Conservation (phyloP, 2,888 invertebrate species). For the Drosophila prolongata region DNA sequence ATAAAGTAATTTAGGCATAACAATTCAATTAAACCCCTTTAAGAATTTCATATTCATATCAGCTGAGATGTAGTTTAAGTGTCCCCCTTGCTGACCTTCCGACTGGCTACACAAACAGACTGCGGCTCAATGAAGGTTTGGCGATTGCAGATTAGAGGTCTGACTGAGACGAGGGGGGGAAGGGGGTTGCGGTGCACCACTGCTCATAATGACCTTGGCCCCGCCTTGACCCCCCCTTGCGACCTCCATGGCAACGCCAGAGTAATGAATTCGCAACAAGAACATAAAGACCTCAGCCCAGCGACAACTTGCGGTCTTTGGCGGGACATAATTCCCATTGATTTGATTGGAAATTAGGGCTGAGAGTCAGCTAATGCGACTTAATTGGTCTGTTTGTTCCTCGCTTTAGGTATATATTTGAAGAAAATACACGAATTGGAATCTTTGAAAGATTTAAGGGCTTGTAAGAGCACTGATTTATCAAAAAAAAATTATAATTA, state of each 20-base stretch:
- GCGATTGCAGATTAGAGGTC: constrained; percentile 13
- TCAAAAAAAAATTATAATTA: too few relatives aligned
- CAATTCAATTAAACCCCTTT: too few relatives aligned
- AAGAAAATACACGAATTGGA: too few relatives aligned
- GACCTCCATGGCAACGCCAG: constrained; percentile 17
- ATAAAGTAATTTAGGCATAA: too few relatives aligned
- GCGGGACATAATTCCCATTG: constrained; percentile 4
- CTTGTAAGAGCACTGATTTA: too few relatives aligned
- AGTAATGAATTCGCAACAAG: constrained; percentile 57
- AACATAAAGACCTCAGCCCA: constrained; percentile 17
- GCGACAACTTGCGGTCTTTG: constrained; percentile 6
- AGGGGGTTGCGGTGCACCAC: constrained; percentile 3
- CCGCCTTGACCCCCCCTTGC: neutral
- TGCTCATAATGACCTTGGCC: constrained; percentile 34
- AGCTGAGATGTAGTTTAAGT: neutral
- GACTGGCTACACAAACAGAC: neutral
- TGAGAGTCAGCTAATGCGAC: neutral
- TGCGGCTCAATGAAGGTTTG: constrained; percentile 8
- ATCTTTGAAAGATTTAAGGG: too few relatives aligned
- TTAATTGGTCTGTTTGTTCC: neutral
- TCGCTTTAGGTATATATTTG: too few relatives aligned
- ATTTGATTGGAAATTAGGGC: neutral
- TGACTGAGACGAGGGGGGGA: neutral
- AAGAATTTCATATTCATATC: too few relatives aligned
- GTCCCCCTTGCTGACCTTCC: neutral